phyloP scores from a whole-genome alignment of 2,797 vertebrate species.

The Takifugu rubripes region DNA sequence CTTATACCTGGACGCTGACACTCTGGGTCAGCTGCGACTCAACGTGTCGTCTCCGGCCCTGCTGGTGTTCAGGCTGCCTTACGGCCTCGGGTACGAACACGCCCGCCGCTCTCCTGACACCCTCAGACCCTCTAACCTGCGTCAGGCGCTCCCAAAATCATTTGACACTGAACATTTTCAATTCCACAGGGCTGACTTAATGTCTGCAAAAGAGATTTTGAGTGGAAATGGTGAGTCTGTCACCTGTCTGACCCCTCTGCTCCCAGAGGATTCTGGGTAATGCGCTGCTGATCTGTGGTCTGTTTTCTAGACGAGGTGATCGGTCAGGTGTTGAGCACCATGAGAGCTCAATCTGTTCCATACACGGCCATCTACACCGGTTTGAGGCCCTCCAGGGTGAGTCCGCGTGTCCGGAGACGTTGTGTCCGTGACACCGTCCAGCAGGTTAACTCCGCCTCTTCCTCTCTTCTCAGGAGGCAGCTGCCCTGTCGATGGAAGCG shows the following conservation, averaged over 20 bases:
- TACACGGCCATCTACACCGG: conserved; percentile 85
- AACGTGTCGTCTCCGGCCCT: conserved; percentile 81
- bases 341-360: conserved; percentile 81
- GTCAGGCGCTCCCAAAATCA: no score
- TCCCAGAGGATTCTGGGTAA: neutral
- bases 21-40: conserved; percentile 82
- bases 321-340: conserved; percentile 84
- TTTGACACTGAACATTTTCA: neutral
- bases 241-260: neutral
- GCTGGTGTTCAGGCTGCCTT: conserved; percentile 84
- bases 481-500: conserved; percentile 61
- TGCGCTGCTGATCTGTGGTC: neutral
- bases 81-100: conserved; percentile 72
- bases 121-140: no score
- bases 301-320: conserved; percentile 81
- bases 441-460: neutral
- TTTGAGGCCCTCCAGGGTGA: conserved; percentile 81
- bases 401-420: neutral
- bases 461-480: conserved; percentile 67
- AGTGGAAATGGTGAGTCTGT: conserved; percentile 80
- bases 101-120: neutral
- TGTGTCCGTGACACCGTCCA: neutral
- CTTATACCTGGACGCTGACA: conserved; percentile 85
- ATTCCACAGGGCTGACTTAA: conserved; percentile 74
- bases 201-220: conserved; percentile 83